Base-by-base conservation (phyloP, 2,113 vertebrate species). In the Bubo scandiacus region DNA sequence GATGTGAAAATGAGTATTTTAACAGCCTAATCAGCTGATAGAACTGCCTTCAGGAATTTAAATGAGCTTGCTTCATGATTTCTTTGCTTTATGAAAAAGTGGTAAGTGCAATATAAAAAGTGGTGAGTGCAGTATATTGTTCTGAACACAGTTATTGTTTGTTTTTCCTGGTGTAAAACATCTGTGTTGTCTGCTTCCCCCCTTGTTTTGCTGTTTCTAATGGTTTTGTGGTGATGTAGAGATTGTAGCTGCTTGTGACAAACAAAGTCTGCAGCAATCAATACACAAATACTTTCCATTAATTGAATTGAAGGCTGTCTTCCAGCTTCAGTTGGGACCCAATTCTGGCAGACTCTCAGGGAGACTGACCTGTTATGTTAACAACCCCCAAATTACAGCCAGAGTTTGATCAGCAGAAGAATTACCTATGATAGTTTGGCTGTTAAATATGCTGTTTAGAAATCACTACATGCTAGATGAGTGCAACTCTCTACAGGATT, bases 401-500 rank as follows among this genome's bases (percentile, higher is more conserved):
- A 11, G 58, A 38, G 12, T 78, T 88, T 74, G 45, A 51, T 75
- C 32, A 55, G 27, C 32, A 40, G 34, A 10, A 66, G 30, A 42
- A 71, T 52, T 85, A 59, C 38, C 9, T 58, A 12, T 71, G 10
- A 10, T 51, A 16, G 21, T 8, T 51, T 58, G 43, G 9, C 57
- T 82, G n/a, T 47, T 73, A 58, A 70, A 54, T 55, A 58, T 3
- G 1, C 29, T 54, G 32, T 27, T 89, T 17, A 43, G 34, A 75
- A 85, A 55, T 81, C 23, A 47, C 29, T 71, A 9, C 0, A 0
- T 5, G 1, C 13, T 47, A 61, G 45, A 15, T 0, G 0, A 36
- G 10, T 27, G 21, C 49, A 43, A 17, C 12, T 30, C 25, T 86
- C 17, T 49, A 7, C 25, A 78, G 68, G 11, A 47, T 91, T 89